Evolutionary conservation across 2,113 vertebrate genomes (phyloP), one percentile per base, ranked within the genome.

Genomic region (Bolborhynchus lineola): DNA sequence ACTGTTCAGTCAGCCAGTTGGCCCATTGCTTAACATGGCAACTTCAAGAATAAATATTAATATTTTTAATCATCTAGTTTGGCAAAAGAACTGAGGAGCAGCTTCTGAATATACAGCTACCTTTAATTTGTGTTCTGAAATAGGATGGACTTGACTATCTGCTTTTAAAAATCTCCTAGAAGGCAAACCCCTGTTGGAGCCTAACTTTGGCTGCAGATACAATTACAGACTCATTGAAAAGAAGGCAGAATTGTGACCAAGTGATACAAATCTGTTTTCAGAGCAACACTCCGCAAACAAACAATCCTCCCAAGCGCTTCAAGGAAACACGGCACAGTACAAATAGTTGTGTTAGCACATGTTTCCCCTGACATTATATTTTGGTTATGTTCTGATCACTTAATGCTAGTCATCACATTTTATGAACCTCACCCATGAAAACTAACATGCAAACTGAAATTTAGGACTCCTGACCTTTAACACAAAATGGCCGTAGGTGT

Each of bases 381-480:
- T 63, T 67, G 44, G 68, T 82, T 87, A 37, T 16, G 63, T 85
- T 69, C 91, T 81, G 88, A 79, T 94, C 57, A 20, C 52, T 90
- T 80, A 86, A 71, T 69, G 49, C 57, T 76, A 92, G 82, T 85
- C 91, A 82, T 83, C 79, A 28, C 82, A 49, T 94, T 96, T 97
- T 96, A 95, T 39, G 67, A 93, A 86, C 68, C 68, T 93, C 68
- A 0, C 78, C 96, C 78, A 71, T 84, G 88, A 90, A 93, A 82
- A 81, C 88, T 75, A 90, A 83, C 77, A 74, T 78, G 91, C n/a
- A 59, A 76, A 68, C 83, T 80, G 91, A 97, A 97, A 97, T 96
- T 96, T 91, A 95, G 96, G 78, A 93, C 80, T 88, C n/a, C 79
- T 96, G 96, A 97, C 97, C 96, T 97, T 95, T 96, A 86, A 84